These are phyloP conservation scores for Pelmatolapia mariae DNA, from an alignment of 2,113 vertebrate species.

Conservation along the genomic window DNA sequence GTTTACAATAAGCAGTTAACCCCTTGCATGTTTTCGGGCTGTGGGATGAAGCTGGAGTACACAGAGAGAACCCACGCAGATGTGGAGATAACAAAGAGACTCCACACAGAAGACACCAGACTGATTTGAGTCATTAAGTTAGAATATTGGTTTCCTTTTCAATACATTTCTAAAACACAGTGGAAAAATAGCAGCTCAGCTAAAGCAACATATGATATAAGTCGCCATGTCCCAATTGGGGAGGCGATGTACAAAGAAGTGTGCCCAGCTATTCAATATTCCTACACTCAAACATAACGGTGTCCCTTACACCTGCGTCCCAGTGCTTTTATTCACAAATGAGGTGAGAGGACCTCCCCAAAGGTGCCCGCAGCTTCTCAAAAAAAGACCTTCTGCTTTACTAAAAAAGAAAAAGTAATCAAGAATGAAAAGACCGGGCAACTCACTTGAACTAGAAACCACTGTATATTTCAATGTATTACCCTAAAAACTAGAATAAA, in stretches of 20 bases:
- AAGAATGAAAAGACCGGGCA: rapidly evolving
- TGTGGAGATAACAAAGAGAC: neutral
- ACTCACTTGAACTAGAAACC: neutral
- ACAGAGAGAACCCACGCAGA: neutral
- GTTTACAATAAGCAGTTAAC: neutral
- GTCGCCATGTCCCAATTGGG: rapidly evolving
- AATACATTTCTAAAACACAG: neutral
- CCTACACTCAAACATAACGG: neutral
- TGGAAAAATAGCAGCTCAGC: neutral
- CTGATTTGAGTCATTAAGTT: neutral
- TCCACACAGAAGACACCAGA: neutral
- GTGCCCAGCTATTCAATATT: neutral
- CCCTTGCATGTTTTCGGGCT: neutral
- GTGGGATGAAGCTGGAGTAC: neutral
- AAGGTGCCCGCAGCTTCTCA: neutral
- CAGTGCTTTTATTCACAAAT: neutral
- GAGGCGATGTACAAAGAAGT: neutral
- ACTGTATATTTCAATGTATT: neutral
- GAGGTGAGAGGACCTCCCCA: neutral
- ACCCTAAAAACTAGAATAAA: neutral
- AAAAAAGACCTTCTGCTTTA: neutral
- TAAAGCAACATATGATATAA: neutral
- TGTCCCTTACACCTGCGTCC: neutral
- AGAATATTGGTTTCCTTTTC: neutral
- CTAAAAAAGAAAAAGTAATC: neutral